A percentile compares a stretch with the other conserved stretches of the same genome.
Conservation (phyloP, 1,140 invertebrate genomes). For the Drosophila lacteicornis region DNA sequence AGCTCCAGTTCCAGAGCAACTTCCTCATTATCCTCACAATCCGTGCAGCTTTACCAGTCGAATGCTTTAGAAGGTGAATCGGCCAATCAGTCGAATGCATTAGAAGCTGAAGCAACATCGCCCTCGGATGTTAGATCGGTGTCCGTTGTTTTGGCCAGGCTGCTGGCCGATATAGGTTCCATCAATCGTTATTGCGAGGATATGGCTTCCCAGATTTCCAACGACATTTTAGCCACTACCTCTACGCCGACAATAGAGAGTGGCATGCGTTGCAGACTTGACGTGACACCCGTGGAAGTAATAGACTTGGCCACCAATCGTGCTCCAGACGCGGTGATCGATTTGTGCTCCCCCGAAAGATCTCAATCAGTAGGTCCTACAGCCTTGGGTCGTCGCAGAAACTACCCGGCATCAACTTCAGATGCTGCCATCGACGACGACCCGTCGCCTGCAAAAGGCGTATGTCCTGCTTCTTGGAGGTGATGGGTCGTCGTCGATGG, state of each 20-base stretch:
- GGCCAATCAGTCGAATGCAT: background rate
- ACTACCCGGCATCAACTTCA: too few relatives aligned
- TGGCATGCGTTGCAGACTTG: background rate
- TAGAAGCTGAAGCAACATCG: background rate
- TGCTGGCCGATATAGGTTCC: constrained; percentile 32
- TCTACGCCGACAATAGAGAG: constrained; percentile 30
- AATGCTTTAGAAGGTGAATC: background rate
- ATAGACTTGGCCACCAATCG: constrained; percentile 40
- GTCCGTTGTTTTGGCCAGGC: background rate
- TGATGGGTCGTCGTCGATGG: constrained; percentile 2
- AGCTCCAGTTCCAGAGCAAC: too few relatives aligned
- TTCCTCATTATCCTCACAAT: too few relatives aligned
- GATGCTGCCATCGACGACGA: background rate
- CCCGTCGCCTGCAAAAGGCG: constrained; percentile 30
- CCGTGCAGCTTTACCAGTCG: background rate
- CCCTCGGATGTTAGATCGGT: background rate
- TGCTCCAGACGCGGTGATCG: constrained; percentile 33
- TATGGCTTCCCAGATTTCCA: background rate
- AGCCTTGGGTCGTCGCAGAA: background rate
- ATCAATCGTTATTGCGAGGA: constrained; percentile 30
- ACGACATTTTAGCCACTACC: too few relatives aligned
- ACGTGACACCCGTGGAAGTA: constrained; percentile 30
- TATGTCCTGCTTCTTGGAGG: constrained; percentile 21
- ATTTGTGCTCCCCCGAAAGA: constrained; percentile 37
- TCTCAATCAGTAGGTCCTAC: too few relatives aligned